Evolutionary conservation across 1,140 invertebrate species (phyloP).

Genomic region (Rhysida immarginata): DNA sequence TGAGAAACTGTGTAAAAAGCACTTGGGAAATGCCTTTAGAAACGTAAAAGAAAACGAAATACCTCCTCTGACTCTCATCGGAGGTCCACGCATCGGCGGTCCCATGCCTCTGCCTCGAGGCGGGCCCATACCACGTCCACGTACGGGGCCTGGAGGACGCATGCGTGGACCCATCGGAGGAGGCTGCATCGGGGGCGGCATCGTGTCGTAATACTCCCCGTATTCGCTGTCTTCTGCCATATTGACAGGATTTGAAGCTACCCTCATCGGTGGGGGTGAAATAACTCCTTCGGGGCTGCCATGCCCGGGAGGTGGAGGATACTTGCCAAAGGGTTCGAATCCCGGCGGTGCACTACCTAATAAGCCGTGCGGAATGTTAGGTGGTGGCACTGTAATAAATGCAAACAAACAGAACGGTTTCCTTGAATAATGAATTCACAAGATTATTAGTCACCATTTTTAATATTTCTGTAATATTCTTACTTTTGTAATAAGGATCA

Average conservation of each 20-base stretch:
- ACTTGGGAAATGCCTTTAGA: not conserved
- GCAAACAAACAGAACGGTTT: no score
- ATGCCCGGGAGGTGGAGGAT: no score
- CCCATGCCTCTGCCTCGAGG: not conserved
- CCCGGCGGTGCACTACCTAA: no score
- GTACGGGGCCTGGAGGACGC: not conserved
- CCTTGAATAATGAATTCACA: no score
- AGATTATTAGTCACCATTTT: no score
- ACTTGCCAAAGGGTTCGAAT: no score
- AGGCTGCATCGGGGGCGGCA: not conserved
- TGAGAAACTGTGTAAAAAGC: not conserved
- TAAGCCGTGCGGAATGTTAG: no score
- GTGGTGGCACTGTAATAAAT: no score
- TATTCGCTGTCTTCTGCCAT: no score
- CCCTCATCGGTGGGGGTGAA: not conserved
- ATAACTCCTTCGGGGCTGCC: not conserved
- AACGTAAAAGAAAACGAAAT: not conserved
- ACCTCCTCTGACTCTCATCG: not conserved
- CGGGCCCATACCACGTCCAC: not conserved
- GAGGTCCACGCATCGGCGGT: not conserved
- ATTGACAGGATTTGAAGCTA: no score
- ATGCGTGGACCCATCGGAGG: not conserved
- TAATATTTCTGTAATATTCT: no score
- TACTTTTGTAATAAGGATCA: no score
- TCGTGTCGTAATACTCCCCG: not conserved